Evolutionary conservation across 2,113 vertebrate genomes (phyloP).

Genomic region (Cisticola juncidis): DNA sequence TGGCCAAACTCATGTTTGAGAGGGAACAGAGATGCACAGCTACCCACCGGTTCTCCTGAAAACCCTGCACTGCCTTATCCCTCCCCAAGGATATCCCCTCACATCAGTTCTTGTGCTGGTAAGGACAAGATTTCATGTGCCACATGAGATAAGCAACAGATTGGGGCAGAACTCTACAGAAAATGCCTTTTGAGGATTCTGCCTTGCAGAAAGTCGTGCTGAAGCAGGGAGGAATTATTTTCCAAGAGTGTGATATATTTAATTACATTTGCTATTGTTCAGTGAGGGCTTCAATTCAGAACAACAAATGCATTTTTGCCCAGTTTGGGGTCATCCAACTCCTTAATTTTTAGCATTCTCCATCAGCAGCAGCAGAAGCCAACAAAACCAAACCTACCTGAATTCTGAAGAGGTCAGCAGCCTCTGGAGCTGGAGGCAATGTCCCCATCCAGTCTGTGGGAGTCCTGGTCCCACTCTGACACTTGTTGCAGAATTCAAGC

Average conservation of each 20-base stretch:
- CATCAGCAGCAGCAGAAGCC: not conserved
- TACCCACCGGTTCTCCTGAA: not conserved
- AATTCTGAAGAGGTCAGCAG: not conserved
- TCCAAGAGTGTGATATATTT: not conserved
- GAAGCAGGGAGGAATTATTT: not conserved
- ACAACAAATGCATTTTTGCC: not conserved
- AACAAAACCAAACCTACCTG: not conserved
- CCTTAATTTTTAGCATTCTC: not conserved
- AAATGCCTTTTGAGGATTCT: not conserved
- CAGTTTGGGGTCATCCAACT: not conserved
- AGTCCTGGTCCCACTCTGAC: not conserved
- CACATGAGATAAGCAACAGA: not conserved
- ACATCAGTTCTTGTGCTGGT: not conserved
- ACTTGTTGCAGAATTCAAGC: not conserved
- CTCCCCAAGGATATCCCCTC: not conserved
- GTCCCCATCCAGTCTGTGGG: accelerated
- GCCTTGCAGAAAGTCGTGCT: accelerated
- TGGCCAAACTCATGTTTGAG: not conserved
- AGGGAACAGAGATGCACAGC: not conserved
- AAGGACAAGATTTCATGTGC: not conserved
- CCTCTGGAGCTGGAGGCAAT: accelerated
- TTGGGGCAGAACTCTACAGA: not conserved
- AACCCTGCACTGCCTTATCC: not conserved
- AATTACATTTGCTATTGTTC: not conserved
- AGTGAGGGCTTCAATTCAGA: not conserved